These are phyloP conservation scores for Bucorvus abyssinicus DNA, from an alignment of 2,797 vertebrate species.

Conservation along the genomic window DNA sequence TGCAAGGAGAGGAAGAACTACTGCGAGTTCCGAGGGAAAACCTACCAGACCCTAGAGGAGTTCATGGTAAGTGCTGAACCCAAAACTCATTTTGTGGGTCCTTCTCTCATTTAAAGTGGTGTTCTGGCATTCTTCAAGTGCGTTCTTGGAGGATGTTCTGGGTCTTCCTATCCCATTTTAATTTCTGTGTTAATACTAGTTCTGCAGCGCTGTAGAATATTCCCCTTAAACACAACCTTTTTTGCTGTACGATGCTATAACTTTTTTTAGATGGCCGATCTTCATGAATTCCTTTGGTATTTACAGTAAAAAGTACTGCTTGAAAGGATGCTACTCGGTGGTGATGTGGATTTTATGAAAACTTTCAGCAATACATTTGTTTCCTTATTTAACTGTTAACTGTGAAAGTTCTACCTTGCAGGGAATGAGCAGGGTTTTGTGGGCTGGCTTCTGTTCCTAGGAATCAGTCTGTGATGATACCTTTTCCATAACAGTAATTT, in stretches of 20 bases:
- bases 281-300: background rate
- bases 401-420: background rate
- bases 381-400: background rate
- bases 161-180: background rate
- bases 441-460: background rate
- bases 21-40: conserved; percentile 94
- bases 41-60: conserved; percentile 92
- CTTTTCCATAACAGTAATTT: background rate
- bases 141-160: background rate
- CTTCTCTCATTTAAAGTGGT: background rate
- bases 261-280: background rate
- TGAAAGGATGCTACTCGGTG: background rate
- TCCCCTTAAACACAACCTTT: background rate
- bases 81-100: background rate
- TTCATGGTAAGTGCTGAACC: conserved; percentile 89
- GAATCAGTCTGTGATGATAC: background rate
- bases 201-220: background rate
- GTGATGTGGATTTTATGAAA: background rate
- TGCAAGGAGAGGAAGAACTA: conserved; percentile 97
- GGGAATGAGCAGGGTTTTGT: background rate
- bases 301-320: background rate
- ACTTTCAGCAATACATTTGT: background rate
- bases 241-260: background rate
- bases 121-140: background rate
- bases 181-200: background rate